Conservation (phyloP, 2,888 invertebrate species). For the Melinaea menophilus region DNA sequence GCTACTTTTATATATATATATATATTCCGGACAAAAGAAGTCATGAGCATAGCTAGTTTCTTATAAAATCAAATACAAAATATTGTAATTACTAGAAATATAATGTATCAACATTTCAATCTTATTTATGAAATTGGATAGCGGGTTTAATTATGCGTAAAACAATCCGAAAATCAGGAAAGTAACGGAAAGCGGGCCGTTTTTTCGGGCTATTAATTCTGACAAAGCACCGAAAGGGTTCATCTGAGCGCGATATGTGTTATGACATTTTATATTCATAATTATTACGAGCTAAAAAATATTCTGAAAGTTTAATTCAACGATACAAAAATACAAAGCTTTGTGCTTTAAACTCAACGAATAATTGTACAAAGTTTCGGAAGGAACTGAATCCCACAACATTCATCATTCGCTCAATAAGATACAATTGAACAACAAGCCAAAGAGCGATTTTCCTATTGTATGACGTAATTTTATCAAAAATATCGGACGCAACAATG, state of each 20-base stretch:
- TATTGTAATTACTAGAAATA: background rate
- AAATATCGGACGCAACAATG: slow-evolving; percentile 71
- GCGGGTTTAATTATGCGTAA: slow-evolving; percentile 75
- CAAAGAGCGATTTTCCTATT: slow-evolving; percentile 61
- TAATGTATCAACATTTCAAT: slow-evolving; percentile 39
- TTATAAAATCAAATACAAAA: too few relatives aligned
- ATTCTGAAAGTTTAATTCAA: background rate
- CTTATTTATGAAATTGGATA: slow-evolving; percentile 72
- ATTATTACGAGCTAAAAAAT: slow-evolving; percentile 18
- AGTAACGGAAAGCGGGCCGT: slow-evolving; percentile 50
- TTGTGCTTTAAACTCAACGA: slow-evolving; percentile 10
- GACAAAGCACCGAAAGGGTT: slow-evolving; percentile 75
- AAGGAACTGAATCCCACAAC: slow-evolving; percentile 55
- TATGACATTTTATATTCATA: slow-evolving; percentile 54
- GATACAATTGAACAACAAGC: slow-evolving; percentile 71
- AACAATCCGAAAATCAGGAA: slow-evolving; percentile 73
- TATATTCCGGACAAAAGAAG: too few relatives aligned
- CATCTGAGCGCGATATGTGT: slow-evolving; percentile 60
- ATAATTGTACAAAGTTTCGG: slow-evolving; percentile 60
- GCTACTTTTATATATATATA: too few relatives aligned
- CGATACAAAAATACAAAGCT: background rate
- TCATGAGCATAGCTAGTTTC: too few relatives aligned
- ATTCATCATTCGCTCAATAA: slow-evolving; percentile 74
- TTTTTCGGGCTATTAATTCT: slow-evolving; percentile 74
- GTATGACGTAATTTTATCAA: slow-evolving; percentile 76